Evolutionary conservation across 2,113 vertebrate genomes (phyloP).

Genomic region (Barbus barbus): DNA sequence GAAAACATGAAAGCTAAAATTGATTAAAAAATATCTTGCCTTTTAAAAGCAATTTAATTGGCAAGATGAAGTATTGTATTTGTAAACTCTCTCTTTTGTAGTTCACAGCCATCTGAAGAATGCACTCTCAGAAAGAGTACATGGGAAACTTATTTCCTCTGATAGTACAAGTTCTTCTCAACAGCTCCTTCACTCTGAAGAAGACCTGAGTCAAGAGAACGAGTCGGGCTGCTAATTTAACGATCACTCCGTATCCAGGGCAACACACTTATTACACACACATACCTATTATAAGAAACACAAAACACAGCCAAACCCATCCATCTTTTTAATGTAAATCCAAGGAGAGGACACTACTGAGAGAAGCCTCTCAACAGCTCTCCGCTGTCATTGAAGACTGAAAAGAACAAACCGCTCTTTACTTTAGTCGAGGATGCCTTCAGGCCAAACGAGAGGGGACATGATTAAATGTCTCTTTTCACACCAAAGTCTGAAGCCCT

Average conservation of each 20-base stretch:
- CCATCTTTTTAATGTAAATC: constrained; percentile 55
- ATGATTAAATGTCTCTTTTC: constrained; percentile 49
- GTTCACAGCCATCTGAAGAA: neutral
- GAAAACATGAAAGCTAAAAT: neutral
- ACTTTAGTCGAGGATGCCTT: constrained; percentile 33
- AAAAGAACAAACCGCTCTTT: constrained; percentile 36
- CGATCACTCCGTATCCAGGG: constrained; percentile 32
- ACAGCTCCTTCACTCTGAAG: constrained; percentile 38
- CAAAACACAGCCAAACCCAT: constrained; percentile 38
- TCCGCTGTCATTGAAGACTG: constrained; percentile 36
- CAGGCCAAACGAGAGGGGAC: constrained; percentile 36
- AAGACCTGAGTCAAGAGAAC: constrained; percentile 44
- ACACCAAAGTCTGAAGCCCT: constrained; percentile 23
- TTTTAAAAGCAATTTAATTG: neutral
- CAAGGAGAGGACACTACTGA: constrained; percentile 46
- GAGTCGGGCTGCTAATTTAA: constrained; percentile 19
- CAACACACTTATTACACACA: constrained; percentile 43
- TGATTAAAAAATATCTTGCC: neutral
- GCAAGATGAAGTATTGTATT: neutral
- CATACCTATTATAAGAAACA: constrained; percentile 30
- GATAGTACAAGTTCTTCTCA: constrained; percentile 28
- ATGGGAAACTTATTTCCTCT: constrained; percentile 36
- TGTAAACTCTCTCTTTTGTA: neutral
- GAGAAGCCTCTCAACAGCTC: constrained; percentile 42
- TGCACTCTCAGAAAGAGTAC: neutral